Evolutionary conservation across 2,888 invertebrate genomes (phyloP).

Genomic region (Sinodicranocentrus sp.): DNA sequence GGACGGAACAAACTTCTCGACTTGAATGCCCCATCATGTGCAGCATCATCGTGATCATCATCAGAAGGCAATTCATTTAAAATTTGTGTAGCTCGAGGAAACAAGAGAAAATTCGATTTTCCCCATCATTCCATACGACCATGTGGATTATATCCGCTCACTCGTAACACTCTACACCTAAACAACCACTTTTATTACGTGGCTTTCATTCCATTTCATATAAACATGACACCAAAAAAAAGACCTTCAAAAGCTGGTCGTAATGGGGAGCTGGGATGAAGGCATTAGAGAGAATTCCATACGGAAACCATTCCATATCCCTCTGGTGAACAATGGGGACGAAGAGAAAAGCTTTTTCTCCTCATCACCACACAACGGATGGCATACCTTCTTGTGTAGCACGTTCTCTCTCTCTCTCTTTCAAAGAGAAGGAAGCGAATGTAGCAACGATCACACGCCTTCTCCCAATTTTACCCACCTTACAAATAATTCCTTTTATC

Average conservation of each 20-base stretch:
- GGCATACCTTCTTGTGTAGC: no score
- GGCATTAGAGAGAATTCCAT: slow-evolving; percentile 3
- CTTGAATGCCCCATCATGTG: background rate
- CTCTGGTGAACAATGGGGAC: slow-evolving; percentile 20
- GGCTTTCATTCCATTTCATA: slow-evolving; percentile 41
- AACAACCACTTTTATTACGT: slow-evolving; percentile 42
- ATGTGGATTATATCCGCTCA: slow-evolving; percentile 12
- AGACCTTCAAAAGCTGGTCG: background rate
- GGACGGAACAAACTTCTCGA: background rate
- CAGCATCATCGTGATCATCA: background rate
- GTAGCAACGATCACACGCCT: slow-evolving; percentile 18
- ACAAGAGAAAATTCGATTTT: slow-evolving; percentile 39
- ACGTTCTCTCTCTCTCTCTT: no score
- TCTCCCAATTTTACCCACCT: slow-evolving; percentile 24
- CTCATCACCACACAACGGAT: no score
- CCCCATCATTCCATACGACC: slow-evolving; percentile 27
- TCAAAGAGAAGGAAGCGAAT: background rate
- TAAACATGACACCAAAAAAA: slow-evolving; percentile 44
- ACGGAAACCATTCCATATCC: background rate
- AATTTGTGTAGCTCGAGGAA: slow-evolving; percentile 16
- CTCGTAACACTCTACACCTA: slow-evolving; percentile 30
- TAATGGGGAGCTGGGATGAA: background rate
- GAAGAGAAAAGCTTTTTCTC: slow-evolving; percentile 24
- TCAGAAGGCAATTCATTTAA: slow-evolving; percentile 9
- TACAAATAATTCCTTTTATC: slow-evolving; percentile 61